Evolutionary conservation across 2,888 invertebrate genomes (phyloP).

Genomic region (Pyrgus malvae): DNA sequence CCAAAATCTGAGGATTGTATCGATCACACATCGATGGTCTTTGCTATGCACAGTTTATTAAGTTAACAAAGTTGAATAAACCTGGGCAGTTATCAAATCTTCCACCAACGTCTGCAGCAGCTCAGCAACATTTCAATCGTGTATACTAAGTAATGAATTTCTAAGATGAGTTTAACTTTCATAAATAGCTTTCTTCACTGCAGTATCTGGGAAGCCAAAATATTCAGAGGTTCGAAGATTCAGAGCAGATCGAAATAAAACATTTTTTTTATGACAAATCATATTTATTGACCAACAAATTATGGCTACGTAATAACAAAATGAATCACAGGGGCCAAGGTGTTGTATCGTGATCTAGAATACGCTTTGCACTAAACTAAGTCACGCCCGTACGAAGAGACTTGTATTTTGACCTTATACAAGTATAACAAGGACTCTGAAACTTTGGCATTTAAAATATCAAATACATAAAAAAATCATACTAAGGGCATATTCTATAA

Average conservation of each 20-base stretch:
- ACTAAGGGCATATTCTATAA: too few relatives aligned
- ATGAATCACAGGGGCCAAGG: slow-evolving; percentile 78
- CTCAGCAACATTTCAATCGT: not conserved
- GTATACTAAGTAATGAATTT: too few relatives aligned
- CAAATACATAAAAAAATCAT: too few relatives aligned
- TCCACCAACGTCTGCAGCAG: slow-evolving; percentile 5
- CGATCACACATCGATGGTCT: too few relatives aligned
- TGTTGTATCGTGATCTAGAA: slow-evolving; percentile 67
- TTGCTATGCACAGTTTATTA: slow-evolving; percentile 33
- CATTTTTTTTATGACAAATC: slow-evolving; percentile 54
- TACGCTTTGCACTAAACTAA: slow-evolving; percentile 49
- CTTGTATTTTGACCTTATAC: slow-evolving; percentile 1
- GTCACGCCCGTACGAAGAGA: slow-evolving; percentile 5
- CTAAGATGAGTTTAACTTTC: too few relatives aligned
- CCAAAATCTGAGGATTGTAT: too few relatives aligned
- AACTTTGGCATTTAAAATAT: not conserved
- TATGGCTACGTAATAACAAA: slow-evolving; percentile 69
- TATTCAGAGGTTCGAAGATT: too few relatives aligned
- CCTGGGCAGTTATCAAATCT: not conserved
- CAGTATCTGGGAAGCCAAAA: too few relatives aligned
- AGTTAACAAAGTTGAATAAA: not conserved
- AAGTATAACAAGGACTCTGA: not conserved
- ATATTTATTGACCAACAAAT: slow-evolving; percentile 71
- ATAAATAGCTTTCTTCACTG: too few relatives aligned
- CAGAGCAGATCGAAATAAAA: slow-evolving; percentile 36